Conservation (phyloP, 2,888 invertebrate species). For the Stegophylla sp. region DNA sequence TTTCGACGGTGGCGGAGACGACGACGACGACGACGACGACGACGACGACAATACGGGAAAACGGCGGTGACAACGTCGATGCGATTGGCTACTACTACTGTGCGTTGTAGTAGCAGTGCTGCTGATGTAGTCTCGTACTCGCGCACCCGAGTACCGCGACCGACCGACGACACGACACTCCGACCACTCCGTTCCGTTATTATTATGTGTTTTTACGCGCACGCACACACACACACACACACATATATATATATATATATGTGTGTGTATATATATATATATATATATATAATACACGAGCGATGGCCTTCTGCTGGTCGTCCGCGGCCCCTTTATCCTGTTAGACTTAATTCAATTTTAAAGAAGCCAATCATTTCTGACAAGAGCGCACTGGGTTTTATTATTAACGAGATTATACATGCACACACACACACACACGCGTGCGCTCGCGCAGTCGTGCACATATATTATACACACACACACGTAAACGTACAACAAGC, state of each 20-base stretch:
- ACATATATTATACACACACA: not conserved
- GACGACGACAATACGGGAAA: not conserved
- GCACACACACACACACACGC: not conserved
- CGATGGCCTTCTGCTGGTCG: slow-evolving; percentile 32
- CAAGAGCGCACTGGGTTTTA: slow-evolving; percentile 39
- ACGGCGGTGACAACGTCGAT: not conserved
- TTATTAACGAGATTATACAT: slow-evolving; percentile 55
- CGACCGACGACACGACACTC: slow-evolving; percentile 23
- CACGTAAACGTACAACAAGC: not conserved
- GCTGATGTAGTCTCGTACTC: slow-evolving; percentile 17
- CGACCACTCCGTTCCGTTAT: slow-evolving; percentile 35
- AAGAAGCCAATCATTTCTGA: slow-evolving; percentile 54
- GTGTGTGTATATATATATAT: not conserved
- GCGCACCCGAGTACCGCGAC: slow-evolving; percentile 14
- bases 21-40: not conserved
- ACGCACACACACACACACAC: not conserved
- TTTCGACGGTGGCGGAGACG: not conserved
- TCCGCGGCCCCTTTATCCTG: slow-evolving; percentile 43
- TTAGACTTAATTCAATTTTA: slow-evolving; percentile 51
- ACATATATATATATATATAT: not conserved
- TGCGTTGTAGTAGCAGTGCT: no score
- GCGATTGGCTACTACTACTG: not conserved
- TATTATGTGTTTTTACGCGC: slow-evolving; percentile 16
- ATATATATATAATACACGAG: not conserved
- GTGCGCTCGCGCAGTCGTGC: not conserved